Conservation (phyloP, 1,140 invertebrate genomes). For the Oncopodura yosiiana region DNA sequence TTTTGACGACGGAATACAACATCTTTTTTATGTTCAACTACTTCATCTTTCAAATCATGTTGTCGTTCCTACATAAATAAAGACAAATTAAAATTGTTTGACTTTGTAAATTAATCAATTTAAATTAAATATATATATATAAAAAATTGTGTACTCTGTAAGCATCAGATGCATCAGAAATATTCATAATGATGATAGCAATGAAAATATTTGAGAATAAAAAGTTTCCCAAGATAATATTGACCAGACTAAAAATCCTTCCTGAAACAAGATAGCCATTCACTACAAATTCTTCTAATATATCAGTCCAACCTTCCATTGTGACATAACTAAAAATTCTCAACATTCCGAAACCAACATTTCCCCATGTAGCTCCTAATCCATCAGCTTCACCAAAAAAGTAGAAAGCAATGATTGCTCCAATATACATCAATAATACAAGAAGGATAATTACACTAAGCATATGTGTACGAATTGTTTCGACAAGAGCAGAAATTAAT, state of each 20-base stretch:
- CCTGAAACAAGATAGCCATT: neutral
- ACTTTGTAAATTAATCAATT: neutral
- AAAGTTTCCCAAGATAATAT: conserved; percentile 37
- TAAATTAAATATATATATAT: neutral
- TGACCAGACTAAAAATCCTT: conserved; percentile 20
- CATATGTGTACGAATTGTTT: conserved; percentile 27
- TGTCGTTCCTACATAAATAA: conserved; percentile 11
- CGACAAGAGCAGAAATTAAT: conserved; percentile 21
- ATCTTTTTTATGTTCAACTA: conserved; percentile 22
- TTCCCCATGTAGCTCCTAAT: conserved; percentile 1
- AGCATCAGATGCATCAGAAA: conserved; percentile 37
- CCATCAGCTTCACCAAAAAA: conserved; percentile 6
- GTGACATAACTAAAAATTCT: conserved; percentile 22
- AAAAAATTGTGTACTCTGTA: conserved; percentile 22
- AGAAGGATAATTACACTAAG: conserved; percentile 27
- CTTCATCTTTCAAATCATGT: conserved; percentile 6
- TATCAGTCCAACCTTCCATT: conserved; percentile 27
- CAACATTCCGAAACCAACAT: conserved; percentile 21
- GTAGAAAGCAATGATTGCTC: conserved; percentile 23
- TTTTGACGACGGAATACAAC: conserved; percentile 29
- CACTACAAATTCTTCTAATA: conserved; percentile 1
- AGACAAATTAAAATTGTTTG: neutral
- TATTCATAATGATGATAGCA: conserved; percentile 39
- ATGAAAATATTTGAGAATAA: conserved; percentile 39
- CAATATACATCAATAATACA: conserved; percentile 26